Conservation (phyloP, 2,888 invertebrate species). For the Acleris literana region DNA sequence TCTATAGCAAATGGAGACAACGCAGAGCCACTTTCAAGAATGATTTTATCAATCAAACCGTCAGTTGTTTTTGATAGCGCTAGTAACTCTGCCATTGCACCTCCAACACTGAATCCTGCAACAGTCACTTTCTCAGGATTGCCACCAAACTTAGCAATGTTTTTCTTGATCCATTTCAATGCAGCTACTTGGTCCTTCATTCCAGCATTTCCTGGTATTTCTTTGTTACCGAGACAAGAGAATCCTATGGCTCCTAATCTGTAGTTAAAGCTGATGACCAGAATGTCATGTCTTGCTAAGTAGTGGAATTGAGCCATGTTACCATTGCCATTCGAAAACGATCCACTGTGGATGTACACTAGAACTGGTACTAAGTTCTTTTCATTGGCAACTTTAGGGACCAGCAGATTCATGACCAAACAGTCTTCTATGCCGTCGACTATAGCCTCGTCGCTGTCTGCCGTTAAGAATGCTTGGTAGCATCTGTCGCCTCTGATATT, state of each 20-base stretch:
- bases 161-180: slow-evolving; percentile 88
- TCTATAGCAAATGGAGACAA: slow-evolving; percentile 69
- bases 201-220: slow-evolving; percentile 92
- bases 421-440: slow-evolving; percentile 69
- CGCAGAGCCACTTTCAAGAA: slow-evolving; percentile 74
- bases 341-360: slow-evolving; percentile 74
- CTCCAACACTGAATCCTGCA: slow-evolving; percentile 92
- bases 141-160: slow-evolving; percentile 91
- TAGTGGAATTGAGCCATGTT: slow-evolving; percentile 81
- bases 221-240: slow-evolving; percentile 83
- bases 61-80: slow-evolving; percentile 60
- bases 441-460: slow-evolving; percentile 51
- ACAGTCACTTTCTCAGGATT: slow-evolving; percentile 90
- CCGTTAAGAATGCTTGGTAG: slow-evolving; percentile 63
- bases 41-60: slow-evolving; percentile 67
- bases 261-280: slow-evolving; percentile 88
- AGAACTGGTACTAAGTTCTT: slow-evolving; percentile 66
- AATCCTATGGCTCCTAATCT: slow-evolving; percentile 89
- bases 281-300: slow-evolving; percentile 86
- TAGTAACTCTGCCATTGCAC: slow-evolving; percentile 77
- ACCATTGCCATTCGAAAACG: slow-evolving; percentile 66
- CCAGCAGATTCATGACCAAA: slow-evolving; percentile 61
- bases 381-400: slow-evolving; percentile 61
- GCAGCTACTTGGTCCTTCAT: slow-evolving; percentile 93
- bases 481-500: slow-evolving; percentile 54